phyloP scores from a whole-genome alignment of 2,113 vertebrate species.

The Amphiprion ocellaris region DNA sequence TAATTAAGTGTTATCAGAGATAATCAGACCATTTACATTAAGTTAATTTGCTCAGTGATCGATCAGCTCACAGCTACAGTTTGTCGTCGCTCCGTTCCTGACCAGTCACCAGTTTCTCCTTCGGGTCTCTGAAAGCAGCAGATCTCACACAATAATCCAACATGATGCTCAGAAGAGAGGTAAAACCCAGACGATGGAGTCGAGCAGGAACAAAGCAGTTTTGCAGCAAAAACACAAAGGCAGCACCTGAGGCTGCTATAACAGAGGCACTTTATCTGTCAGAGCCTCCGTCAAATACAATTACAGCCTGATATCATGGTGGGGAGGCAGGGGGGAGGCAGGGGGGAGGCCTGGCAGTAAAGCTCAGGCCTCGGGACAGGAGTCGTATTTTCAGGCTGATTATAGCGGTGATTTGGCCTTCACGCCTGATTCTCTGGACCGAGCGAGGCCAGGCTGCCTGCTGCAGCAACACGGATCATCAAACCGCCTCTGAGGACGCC shows the following conservation, averaged over 20 bases:
- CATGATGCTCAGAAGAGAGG: no score
- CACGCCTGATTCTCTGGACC: conserved; percentile 12
- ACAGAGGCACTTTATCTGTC: conserved; percentile 22
- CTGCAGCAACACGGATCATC: conserved; percentile 2
- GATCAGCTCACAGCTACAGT: no score
- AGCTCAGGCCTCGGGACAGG: conserved; percentile 10
- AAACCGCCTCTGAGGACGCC: neutral
- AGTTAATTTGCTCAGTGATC: no score
- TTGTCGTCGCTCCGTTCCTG: no score
- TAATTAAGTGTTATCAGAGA: no score
- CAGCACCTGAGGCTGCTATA: conserved; percentile 9
- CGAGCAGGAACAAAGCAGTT: no score
- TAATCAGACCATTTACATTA: no score
- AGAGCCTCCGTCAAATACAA: conserved; percentile 22
- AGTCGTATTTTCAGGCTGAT: conserved; percentile 32
- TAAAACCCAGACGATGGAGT: no score
- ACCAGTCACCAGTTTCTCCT: no score
- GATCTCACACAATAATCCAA: no score
- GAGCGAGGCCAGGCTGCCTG: conserved; percentile 1
- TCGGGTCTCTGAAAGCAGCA: no score
- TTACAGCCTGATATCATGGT: conserved; percentile 19
- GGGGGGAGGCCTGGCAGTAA: conserved; percentile 12
- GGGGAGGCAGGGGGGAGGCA: neutral
- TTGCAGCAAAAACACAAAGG: conserved; percentile 5
- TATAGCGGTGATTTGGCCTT: conserved; percentile 20